Conservation (phyloP, 2,888 invertebrate species). For the Sarcophaga rosellei region DNA sequence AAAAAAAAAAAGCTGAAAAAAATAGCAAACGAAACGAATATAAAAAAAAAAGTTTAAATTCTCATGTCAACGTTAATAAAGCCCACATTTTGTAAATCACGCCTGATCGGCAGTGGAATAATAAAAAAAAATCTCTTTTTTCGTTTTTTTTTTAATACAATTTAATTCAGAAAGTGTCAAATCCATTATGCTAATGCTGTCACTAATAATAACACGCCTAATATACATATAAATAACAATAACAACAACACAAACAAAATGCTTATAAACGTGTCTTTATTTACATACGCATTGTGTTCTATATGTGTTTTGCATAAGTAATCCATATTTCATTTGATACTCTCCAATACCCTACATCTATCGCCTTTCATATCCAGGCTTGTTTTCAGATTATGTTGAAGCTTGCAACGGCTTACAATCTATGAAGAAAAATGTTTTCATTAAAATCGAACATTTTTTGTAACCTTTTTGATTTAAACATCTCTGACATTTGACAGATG, state of each 20-base stretch:
- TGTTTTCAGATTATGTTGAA: too few relatives aligned
- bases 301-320: conserved; percentile 66
- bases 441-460: too few relatives aligned
- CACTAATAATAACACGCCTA: conserved; percentile 68
- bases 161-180: conserved; percentile 68
- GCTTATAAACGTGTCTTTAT: neutral
- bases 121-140: conserved; percentile 45
- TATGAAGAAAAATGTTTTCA: too few relatives aligned
- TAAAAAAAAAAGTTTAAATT: conserved; percentile 70
- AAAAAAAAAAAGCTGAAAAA: neutral
- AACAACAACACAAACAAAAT: conserved; percentile 23
- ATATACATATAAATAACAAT: conserved; percentile 30
- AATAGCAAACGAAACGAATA: conserved; percentile 68
- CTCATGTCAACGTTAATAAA: conserved; percentile 30
- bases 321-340: conserved; percentile 25
- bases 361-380: too few relatives aligned
- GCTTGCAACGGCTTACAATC: too few relatives aligned
- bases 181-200: conserved; percentile 69
- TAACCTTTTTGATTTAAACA: too few relatives aligned
- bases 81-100: conserved; percentile 53
- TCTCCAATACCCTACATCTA: too few relatives aligned
- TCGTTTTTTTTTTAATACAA: conserved; percentile 33
- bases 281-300: conserved; percentile 51
- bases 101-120: conserved; percentile 9
- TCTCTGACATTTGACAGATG: too few relatives aligned